Evolutionary conservation across 2,113 vertebrate genomes (phyloP).

Genomic region (Poeciliopsis retropinna): DNA sequence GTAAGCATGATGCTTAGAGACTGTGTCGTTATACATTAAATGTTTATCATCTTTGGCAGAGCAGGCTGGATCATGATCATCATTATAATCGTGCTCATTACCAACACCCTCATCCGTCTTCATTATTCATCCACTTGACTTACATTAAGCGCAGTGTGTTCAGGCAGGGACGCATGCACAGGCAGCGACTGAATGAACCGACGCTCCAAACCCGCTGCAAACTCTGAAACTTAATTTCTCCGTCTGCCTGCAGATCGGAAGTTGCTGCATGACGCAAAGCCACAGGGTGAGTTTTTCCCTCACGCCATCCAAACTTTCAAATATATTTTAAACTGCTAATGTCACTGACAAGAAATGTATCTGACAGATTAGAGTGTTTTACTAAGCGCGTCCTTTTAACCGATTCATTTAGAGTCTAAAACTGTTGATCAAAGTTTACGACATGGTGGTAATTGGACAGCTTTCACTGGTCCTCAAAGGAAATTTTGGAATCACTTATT

Average conservation of each 20-base stretch:
- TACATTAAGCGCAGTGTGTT: conserved; percentile 11
- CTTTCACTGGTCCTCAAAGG: no score
- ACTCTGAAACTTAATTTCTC: conserved; percentile 60
- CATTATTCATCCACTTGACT: conserved; percentile 41
- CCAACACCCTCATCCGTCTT: conserved; percentile 43
- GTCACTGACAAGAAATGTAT: neutral
- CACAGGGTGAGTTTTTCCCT: conserved; percentile 88
- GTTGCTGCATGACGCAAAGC: conserved; percentile 91
- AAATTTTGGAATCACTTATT: no score
- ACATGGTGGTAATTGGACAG: no score
- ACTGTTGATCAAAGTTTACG: no score
- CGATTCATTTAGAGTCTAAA: neutral
- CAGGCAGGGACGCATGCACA: conserved; percentile 20
- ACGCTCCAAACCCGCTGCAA: conserved; percentile 4
- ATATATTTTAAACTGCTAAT: neutral
- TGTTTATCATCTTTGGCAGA: conserved; percentile 41
- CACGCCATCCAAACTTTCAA: neutral
- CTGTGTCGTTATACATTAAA: conserved; percentile 50
- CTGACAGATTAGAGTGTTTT: neutral
- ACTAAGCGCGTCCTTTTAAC: neutral
- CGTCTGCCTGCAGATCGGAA: conserved; percentile 89
- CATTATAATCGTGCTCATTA: conserved; percentile 55
- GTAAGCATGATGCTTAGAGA: conserved; percentile 17
- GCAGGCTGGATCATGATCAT: conserved; percentile 33
- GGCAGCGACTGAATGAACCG: conserved; percentile 11